A percentile compares a stretch with the other conserved stretches of the same genome.
Conservation (phyloP, 2,113 vertebrate species). For the Micronisus gabar region DNA sequence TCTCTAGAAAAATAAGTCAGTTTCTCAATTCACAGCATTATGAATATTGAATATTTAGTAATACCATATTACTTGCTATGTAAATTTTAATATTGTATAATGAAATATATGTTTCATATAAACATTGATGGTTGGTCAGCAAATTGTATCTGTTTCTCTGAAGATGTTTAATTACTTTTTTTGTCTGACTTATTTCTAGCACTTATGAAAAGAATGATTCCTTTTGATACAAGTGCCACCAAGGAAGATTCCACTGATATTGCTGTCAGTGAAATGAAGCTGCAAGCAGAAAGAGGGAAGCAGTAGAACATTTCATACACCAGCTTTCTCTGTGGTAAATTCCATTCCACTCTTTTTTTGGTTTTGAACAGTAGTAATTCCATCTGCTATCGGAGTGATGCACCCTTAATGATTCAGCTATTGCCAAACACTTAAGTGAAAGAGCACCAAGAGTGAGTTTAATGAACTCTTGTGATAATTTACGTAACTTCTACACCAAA, state of each 20-base stretch:
- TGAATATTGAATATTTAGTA: neutral
- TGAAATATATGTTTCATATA: neutral
- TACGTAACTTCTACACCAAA: neutral
- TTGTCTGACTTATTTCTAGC: conserved; percentile 20
- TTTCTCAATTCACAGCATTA: neutral
- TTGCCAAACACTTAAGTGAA: conserved; percentile 5
- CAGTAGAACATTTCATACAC: neutral
- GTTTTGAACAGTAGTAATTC: neutral
- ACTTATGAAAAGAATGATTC: neutral
- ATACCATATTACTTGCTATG: neutral
- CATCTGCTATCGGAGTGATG: neutral
- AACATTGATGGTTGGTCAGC: neutral
- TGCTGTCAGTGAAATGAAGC: conserved; percentile 20
- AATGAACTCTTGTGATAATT: neutral
- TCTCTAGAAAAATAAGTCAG: neutral
- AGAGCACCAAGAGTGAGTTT: neutral
- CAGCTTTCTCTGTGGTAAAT: conserved; percentile 22
- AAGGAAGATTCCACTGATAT: neutral
- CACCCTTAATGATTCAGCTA: neutral
- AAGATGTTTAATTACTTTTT: neutral
- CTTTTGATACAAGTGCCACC: neutral
- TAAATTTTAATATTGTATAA: neutral
- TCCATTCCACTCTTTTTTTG: neutral
- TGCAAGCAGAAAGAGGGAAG: conserved; percentile 35
- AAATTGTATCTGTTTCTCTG: neutral